Evolutionary conservation across 2,113 vertebrate species (phyloP).

Genomic region (Pycnonotus jocosus): DNA sequence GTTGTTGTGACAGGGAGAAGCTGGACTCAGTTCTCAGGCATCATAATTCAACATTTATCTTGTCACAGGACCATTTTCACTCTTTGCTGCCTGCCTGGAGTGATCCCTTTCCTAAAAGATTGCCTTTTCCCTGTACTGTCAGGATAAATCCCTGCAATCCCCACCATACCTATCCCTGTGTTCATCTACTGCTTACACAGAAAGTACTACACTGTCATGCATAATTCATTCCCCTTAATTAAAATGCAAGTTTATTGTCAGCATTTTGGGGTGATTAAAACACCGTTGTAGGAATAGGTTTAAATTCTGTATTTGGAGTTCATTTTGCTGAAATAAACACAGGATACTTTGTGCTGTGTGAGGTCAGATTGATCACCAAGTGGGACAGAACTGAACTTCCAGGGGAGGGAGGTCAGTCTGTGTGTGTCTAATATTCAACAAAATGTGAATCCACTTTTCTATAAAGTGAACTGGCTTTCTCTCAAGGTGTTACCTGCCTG

Average conservation of each 20-base stretch:
- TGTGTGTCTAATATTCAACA: background rate
- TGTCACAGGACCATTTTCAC: background rate
- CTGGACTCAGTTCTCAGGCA: background rate
- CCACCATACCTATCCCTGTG: background rate
- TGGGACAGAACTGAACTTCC: background rate
- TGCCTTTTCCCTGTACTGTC: background rate
- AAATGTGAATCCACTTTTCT: background rate
- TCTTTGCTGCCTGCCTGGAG: background rate
- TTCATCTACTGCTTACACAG: background rate
- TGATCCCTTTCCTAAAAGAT: background rate
- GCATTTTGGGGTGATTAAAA: slow-evolving; percentile 32
- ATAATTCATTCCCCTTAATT: slow-evolving; percentile 55
- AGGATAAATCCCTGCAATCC: background rate
- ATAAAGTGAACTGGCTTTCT: background rate
- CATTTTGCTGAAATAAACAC: background rate
- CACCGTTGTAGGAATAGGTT: background rate
- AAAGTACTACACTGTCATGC: background rate
- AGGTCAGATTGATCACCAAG: background rate
- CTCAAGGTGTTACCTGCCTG: background rate
- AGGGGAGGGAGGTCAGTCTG: background rate
- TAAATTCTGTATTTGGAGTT: background rate
- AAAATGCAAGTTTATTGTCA: slow-evolving; percentile 45
- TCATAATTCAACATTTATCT: background rate
- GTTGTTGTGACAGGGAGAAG: background rate
- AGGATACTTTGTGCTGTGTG: background rate